These are phyloP conservation scores for Clusia tigrina DNA, from an alignment of 2,888 invertebrate species.

Conservation along the genomic window DNA sequence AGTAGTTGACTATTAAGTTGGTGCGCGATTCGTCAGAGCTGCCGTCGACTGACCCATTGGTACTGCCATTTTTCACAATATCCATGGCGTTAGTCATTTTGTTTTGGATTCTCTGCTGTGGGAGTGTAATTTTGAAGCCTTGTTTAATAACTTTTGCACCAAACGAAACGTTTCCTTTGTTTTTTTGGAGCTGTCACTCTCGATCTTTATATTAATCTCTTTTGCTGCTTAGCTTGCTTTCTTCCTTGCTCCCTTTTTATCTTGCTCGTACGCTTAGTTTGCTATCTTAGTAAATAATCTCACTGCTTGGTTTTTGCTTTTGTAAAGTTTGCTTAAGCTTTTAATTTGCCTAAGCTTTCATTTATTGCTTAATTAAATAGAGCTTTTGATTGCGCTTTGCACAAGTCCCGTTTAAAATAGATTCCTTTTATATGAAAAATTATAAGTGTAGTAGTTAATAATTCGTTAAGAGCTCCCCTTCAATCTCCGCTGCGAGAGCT, in stretches of 20 bases:
- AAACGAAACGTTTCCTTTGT: constrained; percentile 10
- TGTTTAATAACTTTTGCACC: constrained; percentile 16
- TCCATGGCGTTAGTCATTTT: constrained; percentile 67
- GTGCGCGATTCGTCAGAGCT: constrained; percentile 94
- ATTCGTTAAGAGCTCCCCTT: constrained; percentile 30
- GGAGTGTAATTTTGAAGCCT: constrained; percentile 43
- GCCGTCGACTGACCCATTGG: constrained; percentile 66
- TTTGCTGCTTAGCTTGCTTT: constrained; percentile 27
- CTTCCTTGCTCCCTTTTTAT: constrained; percentile 25
- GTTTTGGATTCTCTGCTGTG: constrained; percentile 35
- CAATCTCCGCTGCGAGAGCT: background rate
- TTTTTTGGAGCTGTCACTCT: too few relatives aligned
- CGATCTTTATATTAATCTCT: constrained; percentile 33
- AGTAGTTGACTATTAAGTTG: constrained; percentile 93
- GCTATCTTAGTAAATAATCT: constrained; percentile 53
- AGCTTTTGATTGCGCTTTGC: constrained; percentile 64
- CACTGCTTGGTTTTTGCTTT: constrained; percentile 51
- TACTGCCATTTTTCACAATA: constrained; percentile 81
- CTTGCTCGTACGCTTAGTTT: constrained; percentile 16
- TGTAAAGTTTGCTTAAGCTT: constrained; percentile 33
- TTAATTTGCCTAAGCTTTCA: constrained; percentile 32
- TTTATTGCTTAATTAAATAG: constrained; percentile 40
- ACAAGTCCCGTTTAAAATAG: constrained; percentile 54
- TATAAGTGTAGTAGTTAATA: constrained; percentile 23
- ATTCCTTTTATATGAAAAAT: constrained; percentile 17